Base-by-base conservation (phyloP, 1,140 invertebrate species). In the Hypothenemus hampei region DNA sequence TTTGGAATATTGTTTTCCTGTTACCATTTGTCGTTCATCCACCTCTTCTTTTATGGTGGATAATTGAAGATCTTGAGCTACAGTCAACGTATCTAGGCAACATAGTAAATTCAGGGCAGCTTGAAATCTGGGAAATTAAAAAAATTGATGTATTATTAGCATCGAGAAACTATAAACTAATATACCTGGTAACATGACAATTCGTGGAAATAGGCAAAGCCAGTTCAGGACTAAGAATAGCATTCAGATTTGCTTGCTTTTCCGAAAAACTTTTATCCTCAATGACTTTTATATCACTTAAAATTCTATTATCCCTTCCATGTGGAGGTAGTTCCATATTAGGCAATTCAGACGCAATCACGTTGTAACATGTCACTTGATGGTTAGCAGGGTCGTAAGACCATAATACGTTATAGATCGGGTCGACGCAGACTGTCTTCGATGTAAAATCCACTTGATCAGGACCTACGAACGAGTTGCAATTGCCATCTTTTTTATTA, bases 21-120 rank as follows among this genome's bases (percentile, higher is more conserved):
- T 70, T 18, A 70, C 64, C n/a, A 74, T 66, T 43, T 76, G 73
- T 50, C 72, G 75, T 36, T 73, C 73, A 35, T 78, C 75, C 18
- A 72, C 74, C 52, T 76, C 76, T 65, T 77, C 77, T 43, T 72
- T 69, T 44, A 77, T 73, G 10, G 65, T 58, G 10, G 65, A 69
- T 29, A 77, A 62, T 60, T 85, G 86, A 36, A 83, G 78, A 64
- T 89, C 83, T 66, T 93, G 84, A 0, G 85, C 85, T 46, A 85
- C 81, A 1, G 89, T 91, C 4, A 96, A 74, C 0, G 91, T 93
- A 66, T 97, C 93, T 60, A 97, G 75, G 70, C 89, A 94, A 11
- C 87, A 89, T 18, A 97, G 71, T 39, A 97, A 75, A 77, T 95
- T 88, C 15, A 96, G 79, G 2, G 91, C 91, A 36, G 89, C 89